Conservation (phyloP, 64 coral and sea anemone genomes). For the Acropora yongei region DNA sequence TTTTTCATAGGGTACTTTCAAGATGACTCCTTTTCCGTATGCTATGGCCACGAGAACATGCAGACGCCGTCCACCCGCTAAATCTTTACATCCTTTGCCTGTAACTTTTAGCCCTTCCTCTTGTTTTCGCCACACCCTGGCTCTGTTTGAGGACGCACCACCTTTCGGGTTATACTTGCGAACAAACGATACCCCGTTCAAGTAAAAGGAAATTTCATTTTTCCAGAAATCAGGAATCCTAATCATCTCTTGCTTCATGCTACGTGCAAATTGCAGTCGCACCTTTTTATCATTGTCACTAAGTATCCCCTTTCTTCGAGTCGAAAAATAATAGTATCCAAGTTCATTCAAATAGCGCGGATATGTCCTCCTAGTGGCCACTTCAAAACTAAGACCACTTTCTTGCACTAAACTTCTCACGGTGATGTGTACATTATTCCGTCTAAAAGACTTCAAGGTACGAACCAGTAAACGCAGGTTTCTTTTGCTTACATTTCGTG, state of each 20-base stretch:
- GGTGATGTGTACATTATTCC: too few relatives aligned
- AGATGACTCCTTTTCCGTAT: slow-evolving; percentile 51
- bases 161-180: slow-evolving; percentile 37
- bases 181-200: slow-evolving; percentile 60
- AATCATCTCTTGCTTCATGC: background rate
- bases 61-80: slow-evolving; percentile 51
- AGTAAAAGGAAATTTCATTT: slow-evolving; percentile 45
- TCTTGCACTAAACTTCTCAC: too few relatives aligned
- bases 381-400: too few relatives aligned
- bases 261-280: background rate
- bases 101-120: slow-evolving; percentile 47
- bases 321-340: too few relatives aligned
- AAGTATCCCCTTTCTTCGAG: too few relatives aligned
- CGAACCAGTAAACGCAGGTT: too few relatives aligned
- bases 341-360: too few relatives aligned
- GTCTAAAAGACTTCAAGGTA: too few relatives aligned
- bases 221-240: slow-evolving; percentile 34
- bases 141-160: background rate
- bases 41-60: slow-evolving; percentile 60
- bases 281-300: too few relatives aligned
- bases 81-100: slow-evolving; percentile 50
- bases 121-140: slow-evolving; percentile 4
- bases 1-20: slow-evolving; percentile 37
- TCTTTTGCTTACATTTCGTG: too few relatives aligned
- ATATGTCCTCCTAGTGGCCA: too few relatives aligned